Conservation (phyloP, 1,140 invertebrate genomes). For the Drosophila pallidifrons region DNA sequence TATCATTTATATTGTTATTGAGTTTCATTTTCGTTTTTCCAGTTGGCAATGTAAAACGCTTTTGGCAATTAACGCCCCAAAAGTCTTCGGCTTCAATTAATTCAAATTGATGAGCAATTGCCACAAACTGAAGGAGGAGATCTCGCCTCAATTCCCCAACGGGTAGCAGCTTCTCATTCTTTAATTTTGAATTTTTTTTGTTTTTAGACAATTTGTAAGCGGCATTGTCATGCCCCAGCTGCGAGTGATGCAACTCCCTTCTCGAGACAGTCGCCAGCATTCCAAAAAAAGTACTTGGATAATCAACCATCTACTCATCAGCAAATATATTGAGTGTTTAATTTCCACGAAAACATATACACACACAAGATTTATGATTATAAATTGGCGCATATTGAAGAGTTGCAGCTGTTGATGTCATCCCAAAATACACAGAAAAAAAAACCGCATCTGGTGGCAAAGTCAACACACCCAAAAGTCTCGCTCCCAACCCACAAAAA, state of each 20-base stretch:
- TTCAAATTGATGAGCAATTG: constrained; percentile 52
- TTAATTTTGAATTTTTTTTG: constrained; percentile 6
- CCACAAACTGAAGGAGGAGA: neutral
- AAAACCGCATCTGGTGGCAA: neutral
- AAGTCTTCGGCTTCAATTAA: constrained; percentile 42
- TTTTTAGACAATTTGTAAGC: constrained; percentile 2
- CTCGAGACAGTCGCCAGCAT: constrained; percentile 24
- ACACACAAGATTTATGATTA: constrained; percentile 44
- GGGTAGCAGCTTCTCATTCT: constrained; percentile 18
- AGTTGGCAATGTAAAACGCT: constrained; percentile 21
- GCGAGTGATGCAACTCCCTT: constrained; percentile 52
- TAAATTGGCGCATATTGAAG: constrained; percentile 54
- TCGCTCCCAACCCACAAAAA: constrained; percentile 4
- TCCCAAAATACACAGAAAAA: constrained; percentile 1
- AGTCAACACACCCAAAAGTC: constrained; percentile 24
- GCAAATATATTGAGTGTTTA: constrained; percentile 48
- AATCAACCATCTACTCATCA: constrained; percentile 22
- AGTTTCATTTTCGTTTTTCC: constrained; percentile 1
- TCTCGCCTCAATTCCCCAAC: constrained; percentile 26
- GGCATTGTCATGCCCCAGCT: constrained; percentile 50
- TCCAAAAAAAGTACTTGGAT: neutral
- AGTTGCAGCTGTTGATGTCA: constrained; percentile 55
- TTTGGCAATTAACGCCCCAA: constrained; percentile 47
- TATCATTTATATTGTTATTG: constrained; percentile 10
- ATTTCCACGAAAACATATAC: constrained; percentile 67